Evolutionary conservation across 2,797 vertebrate species (phyloP).

Genomic region (Peromyscus aztecus): DNA sequence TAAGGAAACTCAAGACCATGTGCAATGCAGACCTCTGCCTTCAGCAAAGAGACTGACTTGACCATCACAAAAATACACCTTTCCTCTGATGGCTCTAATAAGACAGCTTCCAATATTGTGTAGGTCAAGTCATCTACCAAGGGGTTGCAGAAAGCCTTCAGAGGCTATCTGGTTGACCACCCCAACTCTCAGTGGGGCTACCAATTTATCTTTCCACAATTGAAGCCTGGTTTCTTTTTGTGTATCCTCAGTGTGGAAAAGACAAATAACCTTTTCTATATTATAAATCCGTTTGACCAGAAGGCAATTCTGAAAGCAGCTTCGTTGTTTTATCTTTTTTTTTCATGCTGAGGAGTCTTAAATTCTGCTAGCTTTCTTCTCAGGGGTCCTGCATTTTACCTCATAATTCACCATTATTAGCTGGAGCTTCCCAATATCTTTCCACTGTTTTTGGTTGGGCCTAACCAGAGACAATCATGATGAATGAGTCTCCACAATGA

Average conservation of each 20-base stretch:
- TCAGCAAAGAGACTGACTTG: conserved; percentile 38
- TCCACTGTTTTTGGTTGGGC: conserved; percentile 40
- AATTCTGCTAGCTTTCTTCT: conserved; percentile 44
- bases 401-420: conserved; percentile 44
- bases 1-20: conserved; percentile 55
- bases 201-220: conserved; percentile 18
- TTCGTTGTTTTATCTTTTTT: conserved; percentile 21
- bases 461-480: conserved; percentile 42
- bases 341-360: conserved; percentile 13
- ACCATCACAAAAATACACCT: not conserved
- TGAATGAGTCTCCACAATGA: conserved; percentile 34
- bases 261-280: conserved; percentile 30
- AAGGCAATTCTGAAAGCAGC: conserved; percentile 52
- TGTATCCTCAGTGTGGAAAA: conserved; percentile 24
- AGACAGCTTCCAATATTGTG: not conserved
- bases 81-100: not conserved
- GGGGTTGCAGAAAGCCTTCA: not conserved
- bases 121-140: not conserved
- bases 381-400: not conserved
- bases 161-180: conserved; percentile 23
- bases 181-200: not conserved
- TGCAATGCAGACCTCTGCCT: conserved; percentile 9
- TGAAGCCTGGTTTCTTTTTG: conserved; percentile 6
- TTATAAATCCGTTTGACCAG: conserved; percentile 57
- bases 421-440: conserved; percentile 28